Evolutionary conservation across 2,797 vertebrate species (phyloP), one percentile per base, ranked within the genome.

Genomic region (Prunella strophiata): DNA sequence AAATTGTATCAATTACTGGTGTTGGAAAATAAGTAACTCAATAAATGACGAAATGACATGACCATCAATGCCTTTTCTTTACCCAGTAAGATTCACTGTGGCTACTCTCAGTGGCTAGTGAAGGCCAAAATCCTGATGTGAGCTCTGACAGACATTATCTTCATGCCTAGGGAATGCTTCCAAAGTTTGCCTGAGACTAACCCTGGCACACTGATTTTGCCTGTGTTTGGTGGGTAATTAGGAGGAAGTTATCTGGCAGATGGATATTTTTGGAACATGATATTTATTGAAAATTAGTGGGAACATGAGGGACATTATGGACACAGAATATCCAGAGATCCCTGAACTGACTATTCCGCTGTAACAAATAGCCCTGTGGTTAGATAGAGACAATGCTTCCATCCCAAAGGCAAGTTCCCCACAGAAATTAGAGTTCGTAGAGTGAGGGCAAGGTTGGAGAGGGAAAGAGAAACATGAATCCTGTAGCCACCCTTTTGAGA

Each of bases 401-500:
- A 72, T 42, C 22, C 22, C 29, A 36, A 81, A 89, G 27, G 20
- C 34, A 81, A 85, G n/a, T 16, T 85, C 5, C 6, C 3, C 32
- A 36, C 13, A 70, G 36, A 66, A 84, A 59, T 23, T 45, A 26
- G 68, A 38, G 22, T 58, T 86, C 3, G 1, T 54, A 13, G 30
- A 78, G 25, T 17, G 30, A 88, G 19, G 4, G 18, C 9, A 77
- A 25, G 21, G 23, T 36, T 19, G 16, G 22, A 82, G 21, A 82
- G 18, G 32, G 34, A 79, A 89, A 87, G 21, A 65, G 21, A 29
- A 78, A 55, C 3, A 3, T 5, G 57, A 70, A 76, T 82, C 16
- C 40, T 34, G 6, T 11, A 32, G 18, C 47, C n/a, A 59, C 13
- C 0, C 13, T 40, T 71, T 61, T 0, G 0, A 91, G 59, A 48